Base-by-base conservation (phyloP, 2,797 vertebrate species). In the Liparis tanakae region DNA sequence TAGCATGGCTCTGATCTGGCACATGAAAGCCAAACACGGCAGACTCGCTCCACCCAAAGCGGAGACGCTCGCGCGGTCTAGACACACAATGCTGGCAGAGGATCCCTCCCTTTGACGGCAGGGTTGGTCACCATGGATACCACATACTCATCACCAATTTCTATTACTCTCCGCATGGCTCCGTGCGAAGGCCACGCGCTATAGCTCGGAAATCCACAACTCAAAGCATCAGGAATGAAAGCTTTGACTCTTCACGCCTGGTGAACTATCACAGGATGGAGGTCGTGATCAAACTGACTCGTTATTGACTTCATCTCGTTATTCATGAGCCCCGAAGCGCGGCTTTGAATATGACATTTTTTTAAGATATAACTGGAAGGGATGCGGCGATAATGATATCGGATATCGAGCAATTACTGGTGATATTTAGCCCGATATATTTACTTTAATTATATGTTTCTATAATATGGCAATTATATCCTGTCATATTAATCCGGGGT, bases 1-100 rank as follows among this genome's bases (percentile, higher is more conserved):
- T 91, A 92, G 89, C 91, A 92, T 91, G 82, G 80, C 89, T 93
- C 86, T 90, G 91, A 92, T 91, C 79, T 88, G 54, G 67, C 81
- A 89, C 84, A 91, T 88, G 86, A 91, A 93, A 90, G 85, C 46
- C 46, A 85, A 82, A 82, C 34, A 43, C 25, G 20, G 71, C 85
- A 85, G 84, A 86, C 80, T 82, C 64, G 68, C 76, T 88, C 87
- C 84, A 66, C 78, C 83, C 80, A 78, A 83, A 79, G 25, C 85
- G 79, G 82, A 88, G 82, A 84, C 39, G 65, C 90, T 91, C 77
- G 72, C 77, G 74, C 39, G 62, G 89, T 90, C 89, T 86, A 89
- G 84, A 89, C 85, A 67, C 83, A 88, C 84, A 89, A 87, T 76
- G 82, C 80, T 88, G 86, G 74, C 86, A 81, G 78, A 48, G 80